Evolutionary conservation across 2,113 vertebrate genomes (phyloP).

Genomic region (Cercopithecus mona): DNA sequence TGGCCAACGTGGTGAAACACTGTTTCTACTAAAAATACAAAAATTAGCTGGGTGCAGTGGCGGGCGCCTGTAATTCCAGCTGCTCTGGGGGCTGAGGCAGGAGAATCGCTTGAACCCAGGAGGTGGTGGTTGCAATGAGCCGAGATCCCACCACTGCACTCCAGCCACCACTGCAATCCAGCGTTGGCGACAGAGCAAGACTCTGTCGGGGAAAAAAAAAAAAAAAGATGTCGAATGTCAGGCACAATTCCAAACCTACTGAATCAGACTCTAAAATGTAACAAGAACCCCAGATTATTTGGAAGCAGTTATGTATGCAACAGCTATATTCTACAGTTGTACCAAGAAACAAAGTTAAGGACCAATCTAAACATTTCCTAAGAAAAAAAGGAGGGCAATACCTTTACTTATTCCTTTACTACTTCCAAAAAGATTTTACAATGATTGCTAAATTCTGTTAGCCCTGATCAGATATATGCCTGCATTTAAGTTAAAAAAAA

Average conservation of each 20-base stretch:
- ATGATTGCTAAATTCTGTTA: background rate
- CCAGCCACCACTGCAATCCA: too few relatives aligned
- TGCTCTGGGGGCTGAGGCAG: too few relatives aligned
- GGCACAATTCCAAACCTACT: background rate
- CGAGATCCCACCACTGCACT: too few relatives aligned
- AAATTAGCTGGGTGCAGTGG: too few relatives aligned
- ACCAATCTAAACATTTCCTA: background rate
- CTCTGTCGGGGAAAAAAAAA: too few relatives aligned
- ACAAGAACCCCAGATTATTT: background rate
- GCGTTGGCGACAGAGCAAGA: too few relatives aligned
- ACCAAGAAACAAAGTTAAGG: background rate
- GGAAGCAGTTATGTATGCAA: background rate
- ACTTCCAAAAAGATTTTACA: conserved; percentile 19
- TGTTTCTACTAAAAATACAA: too few relatives aligned
- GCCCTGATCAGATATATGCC: background rate
- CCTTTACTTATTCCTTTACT: conserved; percentile 20
- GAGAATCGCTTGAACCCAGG: too few relatives aligned
- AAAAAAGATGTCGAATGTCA: background rate
- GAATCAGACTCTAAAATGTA: background rate
- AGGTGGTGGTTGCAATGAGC: too few relatives aligned
- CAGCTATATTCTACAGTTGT: background rate
- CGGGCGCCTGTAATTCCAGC: too few relatives aligned
- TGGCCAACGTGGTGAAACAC: too few relatives aligned
- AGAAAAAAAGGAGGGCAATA: background rate
- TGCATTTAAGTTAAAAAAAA: background rate